Evolutionary conservation across 2,113 vertebrate genomes (phyloP).

Genomic region (Prietella phreatophila): DNA sequence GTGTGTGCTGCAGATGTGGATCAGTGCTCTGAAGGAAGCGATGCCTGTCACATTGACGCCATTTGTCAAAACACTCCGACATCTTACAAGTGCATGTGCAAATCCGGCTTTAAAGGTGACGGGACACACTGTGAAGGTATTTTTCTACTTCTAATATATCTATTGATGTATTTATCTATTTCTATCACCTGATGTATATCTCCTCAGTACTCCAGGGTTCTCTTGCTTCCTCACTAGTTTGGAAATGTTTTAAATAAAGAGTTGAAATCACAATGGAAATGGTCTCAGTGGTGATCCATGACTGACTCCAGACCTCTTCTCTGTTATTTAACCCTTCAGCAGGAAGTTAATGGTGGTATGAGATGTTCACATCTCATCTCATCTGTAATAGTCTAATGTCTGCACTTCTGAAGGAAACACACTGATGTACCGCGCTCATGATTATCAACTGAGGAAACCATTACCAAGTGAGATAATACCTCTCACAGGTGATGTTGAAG

Average conservation of each 20-base stretch:
- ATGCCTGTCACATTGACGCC: slow-evolving; percentile 91
- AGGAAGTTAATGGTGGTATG: neutral
- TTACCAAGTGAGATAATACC: neutral
- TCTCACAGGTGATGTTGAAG: neutral
- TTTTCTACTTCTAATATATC: neutral
- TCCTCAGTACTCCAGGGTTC: neutral
- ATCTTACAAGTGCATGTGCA: slow-evolving; percentile 93
- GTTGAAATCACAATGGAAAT: neutral
- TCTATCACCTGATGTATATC: neutral
- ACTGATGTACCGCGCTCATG: neutral
- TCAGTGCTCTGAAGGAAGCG: slow-evolving; percentile 81
- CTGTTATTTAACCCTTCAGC: neutral
- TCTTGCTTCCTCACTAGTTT: neutral
- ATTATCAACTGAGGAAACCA: neutral
- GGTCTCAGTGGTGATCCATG: neutral
- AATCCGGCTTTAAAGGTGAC: slow-evolving; percentile 87
- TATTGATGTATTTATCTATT: neutral
- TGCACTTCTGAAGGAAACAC: neutral
- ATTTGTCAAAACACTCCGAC: slow-evolving; percentile 89
- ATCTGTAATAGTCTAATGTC: neutral
- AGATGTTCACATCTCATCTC: too few relatives aligned
- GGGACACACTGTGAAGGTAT: slow-evolving; percentile 85
- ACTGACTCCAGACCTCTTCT: neutral
- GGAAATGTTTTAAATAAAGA: neutral
- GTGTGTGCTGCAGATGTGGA: slow-evolving; percentile 59